Percentiles rank a stretch among this genome's conserved stretches.
Conservation (phyloP, 2,888 invertebrate species). For the Melanophora roralis region DNA sequence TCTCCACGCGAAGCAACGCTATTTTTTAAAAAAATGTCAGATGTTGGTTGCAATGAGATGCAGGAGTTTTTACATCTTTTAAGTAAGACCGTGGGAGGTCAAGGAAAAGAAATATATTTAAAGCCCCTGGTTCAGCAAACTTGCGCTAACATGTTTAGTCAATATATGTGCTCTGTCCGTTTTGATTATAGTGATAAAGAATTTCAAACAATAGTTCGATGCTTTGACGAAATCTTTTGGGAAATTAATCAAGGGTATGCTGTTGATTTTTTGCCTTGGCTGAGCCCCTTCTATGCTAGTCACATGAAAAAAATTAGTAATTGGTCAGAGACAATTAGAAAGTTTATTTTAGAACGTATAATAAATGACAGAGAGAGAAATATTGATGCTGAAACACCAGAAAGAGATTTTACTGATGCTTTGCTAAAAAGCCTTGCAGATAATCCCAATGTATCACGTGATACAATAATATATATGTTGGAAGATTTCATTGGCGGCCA, state of each 20-base stretch:
- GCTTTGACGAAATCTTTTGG: constrained; percentile 93
- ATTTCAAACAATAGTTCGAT: constrained; percentile 83
- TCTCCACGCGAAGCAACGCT: constrained; percentile 86
- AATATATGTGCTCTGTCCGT: constrained; percentile 90
- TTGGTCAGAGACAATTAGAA: constrained; percentile 84
- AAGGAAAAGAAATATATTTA: constrained; percentile 78
- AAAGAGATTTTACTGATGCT: constrained; percentile 89
- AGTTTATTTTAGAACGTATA: constrained; percentile 85
- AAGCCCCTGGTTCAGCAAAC: constrained; percentile 85
- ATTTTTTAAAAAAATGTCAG: constrained; percentile 84
- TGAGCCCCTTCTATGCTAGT: constrained; percentile 84
- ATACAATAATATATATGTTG: constrained; percentile 88
- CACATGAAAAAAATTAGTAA: constrained; percentile 83
- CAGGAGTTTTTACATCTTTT: constrained; percentile 81
- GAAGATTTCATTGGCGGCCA: constrained; percentile 94
- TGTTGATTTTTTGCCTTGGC: constrained; percentile 90
- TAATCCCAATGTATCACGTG: constrained; percentile 82
- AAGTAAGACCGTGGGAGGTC: constrained; percentile 72
- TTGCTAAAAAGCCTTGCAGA: constrained; percentile 84
- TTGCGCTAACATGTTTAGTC: constrained; percentile 90
- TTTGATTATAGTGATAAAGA: constrained; percentile 84
- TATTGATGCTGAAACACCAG: constrained; percentile 80
- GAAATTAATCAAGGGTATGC: constrained; percentile 94
- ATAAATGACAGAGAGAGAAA: constrained; percentile 78
- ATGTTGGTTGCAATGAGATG: constrained; percentile 83